Evolutionary conservation across 2,888 invertebrate species (phyloP), one percentile per base, ranked within the genome.

Genomic region (Meteorus colon): DNA sequence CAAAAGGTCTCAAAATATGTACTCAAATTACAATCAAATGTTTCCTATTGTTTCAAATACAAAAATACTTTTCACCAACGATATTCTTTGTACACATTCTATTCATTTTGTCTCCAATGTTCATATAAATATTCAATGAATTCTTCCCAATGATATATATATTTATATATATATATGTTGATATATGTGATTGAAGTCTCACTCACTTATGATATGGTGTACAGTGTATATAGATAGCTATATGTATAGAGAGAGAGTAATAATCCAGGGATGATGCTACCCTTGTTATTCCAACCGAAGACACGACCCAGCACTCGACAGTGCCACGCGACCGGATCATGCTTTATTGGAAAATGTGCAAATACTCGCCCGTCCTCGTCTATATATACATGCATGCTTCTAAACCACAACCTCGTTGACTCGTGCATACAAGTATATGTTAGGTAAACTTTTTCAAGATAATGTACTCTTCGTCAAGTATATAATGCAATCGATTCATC

Each of bases 281-380:
- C 88, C 86, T 83, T 89, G 88, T 89, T 89, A 86, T 88, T 88
- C 79, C 86, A 88, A 81, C 83, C 83, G 79, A 84, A 84, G 88
- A 87, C 88, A 87, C 84, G 82, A 81, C 79, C 81, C 79, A 81
- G 81, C 85, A 85, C 86, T 85, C 86, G 81, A 76, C 79, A 79
- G 68, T 78, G 87, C 77, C 87, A 88, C 87, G 87, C 82, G 88
- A 81, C 85, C 77, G 81, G 80, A 84, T 82, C 83, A 81, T 82
- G 82, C 87, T 88, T 89, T 89, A 89, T 89, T 89, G 87, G 84
- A 86, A 88, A 87, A 86, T 85, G 88, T 87, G 86, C 83, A 86
- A 86, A 86, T 84, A 86, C 65, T 73, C 73, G 62, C 24, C 55
- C 71, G 29, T 70, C 37, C 72, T 59, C 69, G 68, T 63, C 29